Conservation (phyloP, 2,113 vertebrate genomes). For the Myrmophylax atrothorax region DNA sequence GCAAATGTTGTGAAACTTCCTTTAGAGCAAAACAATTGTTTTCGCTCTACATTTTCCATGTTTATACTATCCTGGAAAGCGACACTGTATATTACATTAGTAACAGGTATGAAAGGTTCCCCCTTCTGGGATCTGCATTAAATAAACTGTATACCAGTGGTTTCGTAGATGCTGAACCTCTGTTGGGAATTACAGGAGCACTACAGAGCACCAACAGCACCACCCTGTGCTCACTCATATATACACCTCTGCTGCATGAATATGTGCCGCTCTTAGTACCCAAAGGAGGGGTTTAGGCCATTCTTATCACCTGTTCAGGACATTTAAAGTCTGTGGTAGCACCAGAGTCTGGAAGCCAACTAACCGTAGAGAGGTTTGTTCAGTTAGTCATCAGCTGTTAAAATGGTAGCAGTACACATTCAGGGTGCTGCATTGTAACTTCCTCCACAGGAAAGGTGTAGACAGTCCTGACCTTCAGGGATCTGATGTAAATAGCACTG, state of each 20-base stretch:
- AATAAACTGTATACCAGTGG: not conserved
- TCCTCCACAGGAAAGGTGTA: not conserved
- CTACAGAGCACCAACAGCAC: conserved; percentile 17
- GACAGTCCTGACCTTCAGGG: not conserved
- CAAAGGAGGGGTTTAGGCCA: rapidly evolving
- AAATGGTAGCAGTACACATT: not conserved
- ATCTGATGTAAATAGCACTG: not conserved
- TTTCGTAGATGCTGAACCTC: rapidly evolving
- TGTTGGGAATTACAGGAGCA: not conserved
- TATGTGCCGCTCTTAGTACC: not conserved
- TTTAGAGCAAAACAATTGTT: not conserved
- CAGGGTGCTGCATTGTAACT: rapidly evolving
- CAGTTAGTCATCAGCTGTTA: not conserved
- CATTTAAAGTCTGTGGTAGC: not conserved
- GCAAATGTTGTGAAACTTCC: not conserved
- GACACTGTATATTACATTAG: not conserved
- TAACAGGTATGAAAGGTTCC: not conserved
- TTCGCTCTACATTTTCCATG: not conserved
- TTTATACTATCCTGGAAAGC: not conserved
- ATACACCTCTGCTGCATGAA: not conserved
- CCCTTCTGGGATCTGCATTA: not conserved
- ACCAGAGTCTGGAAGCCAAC: not conserved
- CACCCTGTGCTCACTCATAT: not conserved
- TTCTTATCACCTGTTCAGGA: not conserved
- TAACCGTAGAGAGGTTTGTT: not conserved